Evolutionary conservation across 2,113 vertebrate genomes (phyloP), one percentile per base, ranked within the genome.

Genomic region (Lampris megalopsis): DNA sequence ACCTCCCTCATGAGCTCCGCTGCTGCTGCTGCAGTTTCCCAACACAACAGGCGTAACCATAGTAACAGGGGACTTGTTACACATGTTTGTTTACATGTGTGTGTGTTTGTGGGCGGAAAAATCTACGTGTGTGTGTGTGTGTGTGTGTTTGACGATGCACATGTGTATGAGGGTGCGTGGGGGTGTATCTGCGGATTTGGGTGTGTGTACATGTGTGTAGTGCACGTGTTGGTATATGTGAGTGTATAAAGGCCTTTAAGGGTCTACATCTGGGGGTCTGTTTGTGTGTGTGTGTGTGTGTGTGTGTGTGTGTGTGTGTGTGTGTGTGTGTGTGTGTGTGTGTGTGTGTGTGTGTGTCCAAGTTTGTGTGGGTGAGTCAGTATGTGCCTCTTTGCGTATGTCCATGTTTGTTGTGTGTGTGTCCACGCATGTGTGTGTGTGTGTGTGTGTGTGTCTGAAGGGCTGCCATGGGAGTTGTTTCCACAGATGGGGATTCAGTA

Each of bases 401-500:
- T 45, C 43, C 4, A 45, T 53, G 50, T 1, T 53, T 24, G 4
- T 2, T 57, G 24, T 57, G n/a, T 57, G 54, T 60, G 37, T 60
- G 37, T 60, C 9, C 24, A 50, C 58, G 53, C 58, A 24, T 69
- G 54, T 56, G 54, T 56, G 52, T 68, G 54, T 38, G 5, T 43
- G 52, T 56, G 54, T 69, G 36, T 54, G 53, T 60, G 56, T 36
- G 53, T 53, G 74, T 9, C 65, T 13, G 47, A 58, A 9, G 56
- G 72, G 40, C 37, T 67, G 63, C 78, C 71, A 45, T 52, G 81
- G 76, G 85, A 80, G 76, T 79, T 38, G 82, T 83, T 66, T 73
- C 80, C 70, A 68, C 81, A 85, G 83, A 83, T 76, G 86, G 77
- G 75, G 73, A 64, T 82, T 83, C 71, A 69, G 78, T 86, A 78